Percentiles rank a stretch among this genome's conserved stretches.
These are phyloP conservation scores for Artibeus lituratus DNA, from an alignment of 2,797 vertebrate genomes.

Conservation along the genomic window DNA sequence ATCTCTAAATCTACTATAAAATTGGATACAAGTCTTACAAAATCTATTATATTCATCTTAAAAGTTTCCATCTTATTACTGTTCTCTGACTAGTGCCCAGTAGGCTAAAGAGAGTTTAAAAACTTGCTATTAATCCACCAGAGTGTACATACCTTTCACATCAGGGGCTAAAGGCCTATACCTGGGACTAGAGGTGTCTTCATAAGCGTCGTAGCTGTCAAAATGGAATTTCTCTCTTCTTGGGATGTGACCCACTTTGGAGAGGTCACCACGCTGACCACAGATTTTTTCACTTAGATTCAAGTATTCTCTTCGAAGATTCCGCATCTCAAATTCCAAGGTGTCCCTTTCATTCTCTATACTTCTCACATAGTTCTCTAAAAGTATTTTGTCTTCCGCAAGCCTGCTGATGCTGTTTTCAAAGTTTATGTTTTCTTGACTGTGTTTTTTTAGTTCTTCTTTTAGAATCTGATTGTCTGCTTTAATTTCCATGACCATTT, in stretches of 20 bases:
- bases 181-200: constrained; percentile 50
- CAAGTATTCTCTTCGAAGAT: constrained; percentile 73
- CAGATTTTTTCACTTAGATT: constrained; percentile 60
- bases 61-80: neutral
- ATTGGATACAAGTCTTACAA: constrained; percentile 14
- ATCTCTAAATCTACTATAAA: neutral
- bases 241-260: constrained; percentile 46
- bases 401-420: constrained; percentile 68
- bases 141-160: constrained; percentile 57
- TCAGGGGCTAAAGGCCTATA: constrained; percentile 23
- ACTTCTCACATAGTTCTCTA: constrained; percentile 74
- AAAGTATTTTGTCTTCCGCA: constrained; percentile 67
- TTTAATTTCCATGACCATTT: constrained; percentile 63
- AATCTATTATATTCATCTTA: neutral
- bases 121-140: neutral
- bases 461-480: constrained; percentile 78
- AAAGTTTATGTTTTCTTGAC: constrained; percentile 63
- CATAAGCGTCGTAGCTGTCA: constrained; percentile 10
- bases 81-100: neutral
- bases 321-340: constrained; percentile 74
- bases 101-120: neutral
- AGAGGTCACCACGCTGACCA: neutral
- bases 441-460: constrained; percentile 75
- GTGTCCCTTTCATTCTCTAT: constrained; percentile 77
- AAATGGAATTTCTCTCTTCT: constrained; percentile 55